Conservation (phyloP, 2,113 vertebrate species). For the Rhinoptilus africanus region DNA sequence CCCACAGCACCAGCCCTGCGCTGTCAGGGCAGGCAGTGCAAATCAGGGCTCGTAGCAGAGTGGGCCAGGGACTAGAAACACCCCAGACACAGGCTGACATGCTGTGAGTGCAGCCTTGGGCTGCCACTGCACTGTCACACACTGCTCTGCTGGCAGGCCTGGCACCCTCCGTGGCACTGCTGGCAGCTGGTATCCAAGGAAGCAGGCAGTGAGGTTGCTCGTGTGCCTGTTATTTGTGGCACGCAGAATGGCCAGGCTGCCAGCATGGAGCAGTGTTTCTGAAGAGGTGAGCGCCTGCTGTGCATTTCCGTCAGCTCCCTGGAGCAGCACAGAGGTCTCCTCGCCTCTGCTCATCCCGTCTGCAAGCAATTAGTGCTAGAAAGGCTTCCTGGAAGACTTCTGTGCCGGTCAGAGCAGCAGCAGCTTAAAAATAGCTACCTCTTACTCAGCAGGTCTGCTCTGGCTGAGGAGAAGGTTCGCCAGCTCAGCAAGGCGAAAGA, state of each 20-base stretch:
- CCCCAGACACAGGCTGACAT: not conserved
- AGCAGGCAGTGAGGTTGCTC: not conserved
- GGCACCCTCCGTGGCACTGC: not conserved
- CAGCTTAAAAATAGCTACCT: not conserved
- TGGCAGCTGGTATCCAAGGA: not conserved
- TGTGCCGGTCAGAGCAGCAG: not conserved
- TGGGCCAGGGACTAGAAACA: not conserved
- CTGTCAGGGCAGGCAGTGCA: not conserved
- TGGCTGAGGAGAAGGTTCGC: not conserved
- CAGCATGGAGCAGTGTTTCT: not conserved
- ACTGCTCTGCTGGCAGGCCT: accelerated
- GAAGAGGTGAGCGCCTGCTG: not conserved
- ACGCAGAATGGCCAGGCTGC: not conserved
- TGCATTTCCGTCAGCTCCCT: not conserved
- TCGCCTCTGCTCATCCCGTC: not conserved
- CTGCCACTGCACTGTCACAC: not conserved
- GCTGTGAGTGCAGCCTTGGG: not conserved
- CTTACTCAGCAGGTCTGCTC: constrained; percentile 4
- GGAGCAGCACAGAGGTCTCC: not conserved
- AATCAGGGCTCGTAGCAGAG: not conserved
- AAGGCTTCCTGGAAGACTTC: not conserved
- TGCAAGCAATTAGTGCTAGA: not conserved
- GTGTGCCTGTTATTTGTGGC: accelerated
- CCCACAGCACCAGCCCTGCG: not conserved
- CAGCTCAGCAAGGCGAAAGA: not conserved